These are phyloP conservation scores for Gadus chalcogrammus DNA, from an alignment of 2,113 vertebrate genomes.

Conservation along the genomic window DNA sequence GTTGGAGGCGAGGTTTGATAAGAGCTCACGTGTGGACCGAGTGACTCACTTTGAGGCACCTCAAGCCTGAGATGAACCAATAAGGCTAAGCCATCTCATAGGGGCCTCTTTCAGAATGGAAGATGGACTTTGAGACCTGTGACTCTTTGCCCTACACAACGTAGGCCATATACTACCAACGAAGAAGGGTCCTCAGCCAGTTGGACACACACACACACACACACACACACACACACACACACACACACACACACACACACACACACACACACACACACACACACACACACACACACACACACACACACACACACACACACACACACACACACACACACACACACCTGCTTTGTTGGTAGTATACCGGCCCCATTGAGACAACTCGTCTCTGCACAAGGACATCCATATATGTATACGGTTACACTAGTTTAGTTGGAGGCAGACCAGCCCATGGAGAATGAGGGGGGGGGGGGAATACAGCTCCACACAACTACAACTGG, in stretches of 20 bases:
- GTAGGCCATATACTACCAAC: not conserved
- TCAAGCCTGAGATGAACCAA: conserved; percentile 35
- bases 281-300: no score
- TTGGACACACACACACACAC: no score
- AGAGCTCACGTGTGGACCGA: conserved; percentile 32
- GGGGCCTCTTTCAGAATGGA: conserved; percentile 52
- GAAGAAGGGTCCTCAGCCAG: no score
- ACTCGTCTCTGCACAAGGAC: not conserved
- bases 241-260: no score
- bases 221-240: no score
- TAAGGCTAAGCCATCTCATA: conserved; percentile 26
- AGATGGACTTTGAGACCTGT: conserved; percentile 1
- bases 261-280: no score
- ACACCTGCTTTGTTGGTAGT: no score
- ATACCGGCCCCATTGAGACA: not conserved
- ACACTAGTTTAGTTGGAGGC: conserved; percentile 18
- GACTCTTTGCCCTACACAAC: conserved; percentile 37
- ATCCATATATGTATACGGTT: not conserved
- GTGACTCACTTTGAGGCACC: conserved; percentile 32
- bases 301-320: no score
- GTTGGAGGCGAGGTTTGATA: not conserved
- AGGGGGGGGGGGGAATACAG: conserved; percentile 3
- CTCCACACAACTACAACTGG: conserved; percentile 50
- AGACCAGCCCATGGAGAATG: conserved; percentile 31
- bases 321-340: no score